Evolutionary conservation across 1,140 invertebrate species (phyloP), one percentile per base, ranked within the genome.

Genomic region (Euschistus heros): DNA sequence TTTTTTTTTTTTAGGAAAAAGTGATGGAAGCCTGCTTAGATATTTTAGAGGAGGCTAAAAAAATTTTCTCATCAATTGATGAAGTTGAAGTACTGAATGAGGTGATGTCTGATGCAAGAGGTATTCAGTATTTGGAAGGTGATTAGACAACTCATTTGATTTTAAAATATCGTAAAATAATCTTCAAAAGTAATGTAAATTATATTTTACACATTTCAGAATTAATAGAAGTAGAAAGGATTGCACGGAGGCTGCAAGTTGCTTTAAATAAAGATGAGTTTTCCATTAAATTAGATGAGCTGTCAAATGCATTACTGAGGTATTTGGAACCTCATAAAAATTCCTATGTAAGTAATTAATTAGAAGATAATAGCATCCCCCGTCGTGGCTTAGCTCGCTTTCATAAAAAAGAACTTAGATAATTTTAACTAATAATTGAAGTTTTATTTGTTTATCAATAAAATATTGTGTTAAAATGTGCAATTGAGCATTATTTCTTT

Each of bases 11-110:
- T 5, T 44, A 65, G 64, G 64, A 44, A 20, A 24, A 27, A 24
- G 20, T 18, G 10, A 65, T 72, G 33, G 69, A 70, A 66, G 68
- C 70, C 55, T 72, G 71, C 67, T 62, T 72, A 33, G 64, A 69
- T 18, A 42, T 70, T 6, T 42, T 72, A 27, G 59, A 68, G 55
- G 68, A 69, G 65, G 70, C 69, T 4, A 47, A 67, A 17, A 50
- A 27, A 46, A 69, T 62, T 26, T 69, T 72, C 63, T 66, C 65
- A 33, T 59, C 24, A 30, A 65, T 70, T 37, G 64, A 66, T 15
- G 22, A 68, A 15, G 61, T 27, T 15, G 64, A 71, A 64, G 66
- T 72, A 22, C 42, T 70, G 10, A 66, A 66, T 18, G 69, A 72
- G 27, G 63, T 69, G 5, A 24, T 67, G 26, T 18, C 26, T 60